Conservation (phyloP, 2,113 vertebrate genomes). For the Xiphorhynchus elegans region DNA sequence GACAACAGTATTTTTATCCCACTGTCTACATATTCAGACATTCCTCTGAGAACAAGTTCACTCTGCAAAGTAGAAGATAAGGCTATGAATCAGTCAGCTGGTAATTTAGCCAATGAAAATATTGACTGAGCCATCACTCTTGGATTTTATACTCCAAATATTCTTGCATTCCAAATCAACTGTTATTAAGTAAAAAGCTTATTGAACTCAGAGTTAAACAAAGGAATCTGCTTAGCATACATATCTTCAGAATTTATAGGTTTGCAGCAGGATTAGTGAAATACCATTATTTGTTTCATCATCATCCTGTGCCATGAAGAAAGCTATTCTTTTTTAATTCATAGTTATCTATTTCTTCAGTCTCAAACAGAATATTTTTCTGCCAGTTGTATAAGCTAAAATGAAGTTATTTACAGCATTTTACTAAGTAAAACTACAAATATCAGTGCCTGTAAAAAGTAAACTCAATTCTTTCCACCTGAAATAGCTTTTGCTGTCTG, state of each 20-base stretch:
- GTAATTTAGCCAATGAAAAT: constrained; percentile 12
- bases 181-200: constrained; percentile 34
- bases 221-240: background rate
- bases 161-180: constrained; percentile 16
- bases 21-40: background rate
- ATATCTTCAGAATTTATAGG: background rate
- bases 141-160: constrained; percentile 2
- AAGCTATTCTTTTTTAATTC: background rate
- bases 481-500: background rate
- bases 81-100: background rate
- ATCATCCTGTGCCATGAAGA: background rate
- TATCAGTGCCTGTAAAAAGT: background rate
- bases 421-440: background rate
- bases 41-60: background rate
- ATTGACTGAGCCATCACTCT: constrained; percentile 1
- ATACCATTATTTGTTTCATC: background rate
- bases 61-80: background rate
- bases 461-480: background rate
- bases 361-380: background rate
- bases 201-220: constrained; percentile 24
- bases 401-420: background rate
- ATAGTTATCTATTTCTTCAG: background rate
- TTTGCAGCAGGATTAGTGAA: constrained; percentile 7
- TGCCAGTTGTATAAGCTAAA: background rate
- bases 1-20: constrained; percentile 11